phyloP scores from a whole-genome alignment of 2,113 vertebrate genomes.

The Pteruthius melanotis region DNA sequence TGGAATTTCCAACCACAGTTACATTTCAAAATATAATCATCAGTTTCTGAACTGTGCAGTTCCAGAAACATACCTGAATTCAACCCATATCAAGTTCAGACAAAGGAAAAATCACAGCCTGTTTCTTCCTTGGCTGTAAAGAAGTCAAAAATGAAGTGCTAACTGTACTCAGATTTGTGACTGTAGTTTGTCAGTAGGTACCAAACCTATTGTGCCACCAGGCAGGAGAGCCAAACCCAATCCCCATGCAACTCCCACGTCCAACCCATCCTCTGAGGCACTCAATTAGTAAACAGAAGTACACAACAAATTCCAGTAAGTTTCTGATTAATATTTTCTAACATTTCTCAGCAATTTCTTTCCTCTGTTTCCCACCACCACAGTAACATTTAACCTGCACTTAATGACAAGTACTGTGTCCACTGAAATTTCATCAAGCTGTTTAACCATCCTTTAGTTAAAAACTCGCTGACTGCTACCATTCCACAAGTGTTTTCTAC shows the following conservation, averaged over 20 bases:
- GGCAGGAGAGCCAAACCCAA: background rate
- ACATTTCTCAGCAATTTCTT: background rate
- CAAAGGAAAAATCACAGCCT: background rate
- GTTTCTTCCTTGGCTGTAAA: background rate
- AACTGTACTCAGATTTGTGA: background rate
- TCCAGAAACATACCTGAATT: background rate
- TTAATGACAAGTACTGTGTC: background rate
- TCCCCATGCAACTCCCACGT: rapidly evolving
- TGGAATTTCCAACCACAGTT: background rate
- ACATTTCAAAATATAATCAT: background rate
- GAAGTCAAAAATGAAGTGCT: background rate
- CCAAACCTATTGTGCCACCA: background rate
- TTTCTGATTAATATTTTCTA: background rate
- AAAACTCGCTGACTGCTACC: background rate
- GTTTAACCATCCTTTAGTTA: background rate
- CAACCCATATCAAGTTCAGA: background rate
- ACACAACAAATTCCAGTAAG: background rate
- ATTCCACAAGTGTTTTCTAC: background rate
- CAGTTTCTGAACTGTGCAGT: background rate
- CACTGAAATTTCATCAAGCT: background rate
- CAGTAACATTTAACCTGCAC: background rate
- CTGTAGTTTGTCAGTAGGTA: background rate
- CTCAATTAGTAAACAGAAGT: background rate
- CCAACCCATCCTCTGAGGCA: background rate
- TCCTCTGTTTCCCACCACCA: background rate